A percentile compares a stretch with the other conserved stretches of the same genome.
Evolutionary conservation across 1,140 invertebrate species (phyloP).

Genomic region (Chironomus tepperi): DNA sequence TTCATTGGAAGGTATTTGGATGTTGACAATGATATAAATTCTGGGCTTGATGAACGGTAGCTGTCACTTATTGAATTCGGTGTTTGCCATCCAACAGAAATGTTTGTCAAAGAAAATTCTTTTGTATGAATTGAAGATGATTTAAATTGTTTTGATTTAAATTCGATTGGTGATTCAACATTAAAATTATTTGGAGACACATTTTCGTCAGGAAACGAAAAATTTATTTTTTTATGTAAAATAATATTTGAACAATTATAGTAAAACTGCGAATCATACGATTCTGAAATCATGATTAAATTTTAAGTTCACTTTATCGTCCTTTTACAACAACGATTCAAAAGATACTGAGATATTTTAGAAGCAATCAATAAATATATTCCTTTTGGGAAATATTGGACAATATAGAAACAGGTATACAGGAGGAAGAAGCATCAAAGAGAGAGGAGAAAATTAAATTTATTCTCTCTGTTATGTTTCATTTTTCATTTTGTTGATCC

Average conservation of each 20-base stretch:
- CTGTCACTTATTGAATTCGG: slow-evolving; percentile 45
- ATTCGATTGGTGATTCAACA: not conserved
- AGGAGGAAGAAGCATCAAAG: too few relatives aligned
- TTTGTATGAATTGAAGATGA: not conserved
- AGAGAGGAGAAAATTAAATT: too few relatives aligned
- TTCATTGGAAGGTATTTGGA: not conserved
- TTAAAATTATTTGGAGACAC: slow-evolving; percentile 16
- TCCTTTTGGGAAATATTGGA: too few relatives aligned
- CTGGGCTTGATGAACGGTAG: slow-evolving; percentile 49
- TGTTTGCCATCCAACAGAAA: not conserved
- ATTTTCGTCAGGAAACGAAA: not conserved
- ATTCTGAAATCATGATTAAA: not conserved
- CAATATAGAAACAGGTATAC: too few relatives aligned
- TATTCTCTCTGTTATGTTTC: too few relatives aligned
- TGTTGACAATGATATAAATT: slow-evolving; percentile 27
- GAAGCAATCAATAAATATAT: too few relatives aligned
- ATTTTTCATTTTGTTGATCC: too few relatives aligned
- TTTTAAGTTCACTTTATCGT: not conserved
- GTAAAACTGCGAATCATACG: not conserved
- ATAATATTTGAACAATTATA: not conserved
- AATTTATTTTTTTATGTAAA: not conserved
- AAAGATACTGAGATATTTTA: not conserved
- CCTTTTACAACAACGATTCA: not conserved
- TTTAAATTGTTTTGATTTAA: not conserved
- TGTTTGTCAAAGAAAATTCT: not conserved